These are phyloP conservation scores for Alethe castanea DNA, from an alignment of 2,113 vertebrate genomes.

Conservation along the genomic window DNA sequence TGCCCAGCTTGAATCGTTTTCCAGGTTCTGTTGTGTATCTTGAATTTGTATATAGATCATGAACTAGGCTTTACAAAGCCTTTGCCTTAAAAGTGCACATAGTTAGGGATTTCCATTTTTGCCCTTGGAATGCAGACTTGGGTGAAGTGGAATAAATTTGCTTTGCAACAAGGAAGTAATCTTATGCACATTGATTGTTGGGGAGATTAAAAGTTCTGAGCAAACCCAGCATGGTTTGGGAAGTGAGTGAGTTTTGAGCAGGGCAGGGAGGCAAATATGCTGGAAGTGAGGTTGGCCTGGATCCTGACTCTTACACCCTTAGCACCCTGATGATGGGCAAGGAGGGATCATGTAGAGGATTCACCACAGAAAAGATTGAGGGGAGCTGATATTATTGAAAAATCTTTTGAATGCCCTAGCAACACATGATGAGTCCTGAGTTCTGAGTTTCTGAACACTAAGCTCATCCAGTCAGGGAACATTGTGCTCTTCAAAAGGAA, in stretches of 20 bases:
- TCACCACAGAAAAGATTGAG: not conserved
- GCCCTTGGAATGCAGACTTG: not conserved
- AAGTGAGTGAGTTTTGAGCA: not conserved
- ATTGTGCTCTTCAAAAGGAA: not conserved
- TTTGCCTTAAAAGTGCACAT: not conserved
- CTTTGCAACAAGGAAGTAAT: not conserved
- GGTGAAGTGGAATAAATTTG: not conserved
- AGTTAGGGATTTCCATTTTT: not conserved
- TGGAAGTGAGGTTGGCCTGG: not conserved
- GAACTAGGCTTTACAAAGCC: not conserved
- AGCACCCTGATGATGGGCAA: not conserved
- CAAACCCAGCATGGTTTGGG: not conserved
- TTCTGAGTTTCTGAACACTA: not conserved
- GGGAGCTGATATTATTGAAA: not conserved
- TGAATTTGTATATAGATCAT: not conserved
- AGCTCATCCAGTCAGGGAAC: not conserved
- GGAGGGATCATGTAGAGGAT: not conserved
- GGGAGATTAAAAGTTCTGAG: not conserved
- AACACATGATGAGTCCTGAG: not conserved
- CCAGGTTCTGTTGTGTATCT: not conserved
- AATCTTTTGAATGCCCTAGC: not conserved
- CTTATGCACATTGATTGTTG: not conserved
- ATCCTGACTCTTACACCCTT: fast-evolving
- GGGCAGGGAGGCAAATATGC: too few relatives aligned
- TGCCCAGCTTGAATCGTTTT: not conserved